phyloP scores from a whole-genome alignment of 2,888 invertebrate genomes.

The Apodemia mormo region DNA sequence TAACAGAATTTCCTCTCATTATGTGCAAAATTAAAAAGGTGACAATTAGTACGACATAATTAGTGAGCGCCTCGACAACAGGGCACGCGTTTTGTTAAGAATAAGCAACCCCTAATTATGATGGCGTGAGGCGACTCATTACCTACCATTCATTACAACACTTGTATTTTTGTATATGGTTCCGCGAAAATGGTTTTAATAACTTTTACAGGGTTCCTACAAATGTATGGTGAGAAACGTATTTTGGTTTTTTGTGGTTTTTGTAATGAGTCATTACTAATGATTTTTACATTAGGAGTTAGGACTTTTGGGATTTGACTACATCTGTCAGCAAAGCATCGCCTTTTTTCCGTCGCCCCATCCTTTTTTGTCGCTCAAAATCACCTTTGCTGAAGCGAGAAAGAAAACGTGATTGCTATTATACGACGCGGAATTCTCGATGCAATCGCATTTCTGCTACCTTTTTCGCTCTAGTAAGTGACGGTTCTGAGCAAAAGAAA shows the following conservation, averaged over 20 bases:
- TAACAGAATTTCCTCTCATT: constrained; percentile 22
- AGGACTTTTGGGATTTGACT: too few relatives aligned
- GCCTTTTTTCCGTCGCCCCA: too few relatives aligned
- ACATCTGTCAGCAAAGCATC: too few relatives aligned
- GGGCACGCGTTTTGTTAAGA: constrained; percentile 49
- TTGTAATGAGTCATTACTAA: not conserved
- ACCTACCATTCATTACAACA: constrained; percentile 35
- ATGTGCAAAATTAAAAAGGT: constrained; percentile 34
- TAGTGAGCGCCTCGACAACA: constrained; percentile 44
- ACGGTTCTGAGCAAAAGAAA: too few relatives aligned
- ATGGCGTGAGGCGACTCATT: constrained; percentile 35
- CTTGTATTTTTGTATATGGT: constrained; percentile 25
- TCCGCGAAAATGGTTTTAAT: constrained; percentile 13
- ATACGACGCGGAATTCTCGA: too few relatives aligned
- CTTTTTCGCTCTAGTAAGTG: too few relatives aligned
- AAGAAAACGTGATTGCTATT: too few relatives aligned
- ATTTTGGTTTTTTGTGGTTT: constrained; percentile 3
- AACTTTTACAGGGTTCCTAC: not conserved
- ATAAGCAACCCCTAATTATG: constrained; percentile 33
- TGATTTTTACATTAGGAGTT: constrained; percentile 6
- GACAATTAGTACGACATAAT: constrained; percentile 39
- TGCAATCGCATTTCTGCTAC: too few relatives aligned
- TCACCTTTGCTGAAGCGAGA: too few relatives aligned
- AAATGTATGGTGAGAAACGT: not conserved
- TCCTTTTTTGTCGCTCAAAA: too few relatives aligned